phyloP scores from a whole-genome alignment of 1,140 invertebrate genomes.

The Aphelenchoides fujianensis region DNA sequence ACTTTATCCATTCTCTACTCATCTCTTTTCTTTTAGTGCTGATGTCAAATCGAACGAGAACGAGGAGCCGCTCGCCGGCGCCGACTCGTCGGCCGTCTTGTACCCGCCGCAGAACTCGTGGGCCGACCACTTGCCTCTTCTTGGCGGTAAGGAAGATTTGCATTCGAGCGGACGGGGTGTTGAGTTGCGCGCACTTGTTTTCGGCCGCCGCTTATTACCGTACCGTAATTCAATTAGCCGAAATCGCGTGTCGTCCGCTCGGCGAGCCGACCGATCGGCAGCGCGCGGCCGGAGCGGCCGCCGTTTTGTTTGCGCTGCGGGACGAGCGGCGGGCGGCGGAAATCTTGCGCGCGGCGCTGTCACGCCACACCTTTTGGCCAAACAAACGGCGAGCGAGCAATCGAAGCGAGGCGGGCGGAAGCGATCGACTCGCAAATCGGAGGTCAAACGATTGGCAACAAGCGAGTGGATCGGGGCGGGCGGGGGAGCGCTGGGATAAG shows the following conservation, averaged over 20 bases:
- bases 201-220: neutral
- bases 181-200: conserved; percentile 8
- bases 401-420: neutral
- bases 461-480: too few species aligned
- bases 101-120: conserved; percentile 17
- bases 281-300: too few species aligned
- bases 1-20: too few species aligned
- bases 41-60: too few species aligned
- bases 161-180: neutral
- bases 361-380: neutral
- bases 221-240: too few species aligned
- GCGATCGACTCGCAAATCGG: neutral
- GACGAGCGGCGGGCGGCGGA: too few species aligned
- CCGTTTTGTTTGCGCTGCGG: too few species aligned
- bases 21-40: too few species aligned
- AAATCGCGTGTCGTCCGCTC: neutral
- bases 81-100: neutral
- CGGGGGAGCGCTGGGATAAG: too few species aligned
- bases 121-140: conserved; percentile 7
- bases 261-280: too few species aligned
- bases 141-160: neutral
- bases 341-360: neutral
- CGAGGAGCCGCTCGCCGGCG: neutral
- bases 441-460: too few species aligned
- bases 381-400: neutral